phyloP scores from a whole-genome alignment of 2,888 invertebrate species.

The Agriopis aurantiaria region DNA sequence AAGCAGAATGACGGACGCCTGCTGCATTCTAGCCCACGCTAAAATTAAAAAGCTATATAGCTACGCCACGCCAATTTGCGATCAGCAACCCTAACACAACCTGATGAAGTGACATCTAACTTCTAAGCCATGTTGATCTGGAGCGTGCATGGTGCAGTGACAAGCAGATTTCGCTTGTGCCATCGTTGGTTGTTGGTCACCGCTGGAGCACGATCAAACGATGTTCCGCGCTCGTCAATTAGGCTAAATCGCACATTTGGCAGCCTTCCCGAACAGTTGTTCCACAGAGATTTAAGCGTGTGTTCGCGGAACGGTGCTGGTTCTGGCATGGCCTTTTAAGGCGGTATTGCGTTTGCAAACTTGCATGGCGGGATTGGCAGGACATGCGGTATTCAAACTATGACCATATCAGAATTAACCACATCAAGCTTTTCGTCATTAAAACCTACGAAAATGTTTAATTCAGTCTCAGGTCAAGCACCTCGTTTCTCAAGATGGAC shows the following conservation, averaged over 20 bases:
- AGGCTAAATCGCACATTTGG: conserved; percentile 80
- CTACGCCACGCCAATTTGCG: conserved; percentile 64
- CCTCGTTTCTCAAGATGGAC: conserved; percentile 15
- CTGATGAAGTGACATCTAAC: not conserved
- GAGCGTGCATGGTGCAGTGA: conserved; percentile 41
- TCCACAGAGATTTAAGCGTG: conserved; percentile 62
- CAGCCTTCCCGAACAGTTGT: conserved; percentile 78
- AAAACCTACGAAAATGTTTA: conserved; percentile 22
- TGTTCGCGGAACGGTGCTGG: conserved; percentile 61
- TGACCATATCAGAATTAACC: conserved; percentile 8
- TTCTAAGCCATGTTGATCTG: conserved; percentile 21
- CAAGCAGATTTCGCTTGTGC: conserved; percentile 56
- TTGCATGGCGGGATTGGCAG: conserved; percentile 36
- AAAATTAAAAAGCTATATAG: conserved; percentile 50
- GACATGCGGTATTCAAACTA: conserved; percentile 16
- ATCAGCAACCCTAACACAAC: conserved; percentile 56
- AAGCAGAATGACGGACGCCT: conserved; percentile 56
- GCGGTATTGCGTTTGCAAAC: conserved; percentile 57
- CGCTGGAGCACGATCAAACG: conserved; percentile 76
- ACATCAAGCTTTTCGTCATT: conserved; percentile 20
- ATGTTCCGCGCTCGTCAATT: conserved; percentile 78
- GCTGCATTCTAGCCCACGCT: conserved; percentile 42
- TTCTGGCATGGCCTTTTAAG: conserved; percentile 64
- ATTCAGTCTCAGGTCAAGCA: conserved; percentile 15
- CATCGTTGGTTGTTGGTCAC: conserved; percentile 59